Conservation (phyloP, 2,113 vertebrate genomes). For the Tetraodon nigroviridis region DNA sequence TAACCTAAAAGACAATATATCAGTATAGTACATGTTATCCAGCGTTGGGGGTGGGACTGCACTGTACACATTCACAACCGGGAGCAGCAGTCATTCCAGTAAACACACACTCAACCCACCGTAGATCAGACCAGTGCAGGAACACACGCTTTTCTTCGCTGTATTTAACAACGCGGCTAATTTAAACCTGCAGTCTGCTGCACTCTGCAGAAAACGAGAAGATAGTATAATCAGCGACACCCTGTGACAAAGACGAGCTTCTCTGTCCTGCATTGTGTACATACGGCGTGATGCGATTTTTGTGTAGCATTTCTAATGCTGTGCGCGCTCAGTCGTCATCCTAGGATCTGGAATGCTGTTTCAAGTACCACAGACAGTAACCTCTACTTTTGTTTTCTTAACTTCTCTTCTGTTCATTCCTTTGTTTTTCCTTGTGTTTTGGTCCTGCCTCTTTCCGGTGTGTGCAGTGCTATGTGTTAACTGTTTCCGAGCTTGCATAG, state of each 20-base stretch:
- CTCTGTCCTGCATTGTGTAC: slow-evolving; percentile 70
- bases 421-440: slow-evolving; percentile 56
- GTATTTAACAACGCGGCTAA: slow-evolving; percentile 67
- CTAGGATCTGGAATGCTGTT: slow-evolving; percentile 68
- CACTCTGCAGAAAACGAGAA: slow-evolving; percentile 58
- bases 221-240: slow-evolving; percentile 57
- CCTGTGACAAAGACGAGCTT: slow-evolving; percentile 62
- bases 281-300: slow-evolving; percentile 69
- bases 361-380: slow-evolving; percentile 62
- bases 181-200: slow-evolving; percentile 54
- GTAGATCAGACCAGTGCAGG: slow-evolving; percentile 66
- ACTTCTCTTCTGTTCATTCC: slow-evolving; percentile 18
- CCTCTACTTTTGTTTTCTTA: slow-evolving; percentile 25
- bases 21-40: slow-evolving; percentile 71
- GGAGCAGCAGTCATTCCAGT: slow-evolving; percentile 65
- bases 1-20: slow-evolving; percentile 72
- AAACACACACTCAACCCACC: slow-evolving; percentile 62
- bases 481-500: slow-evolving; percentile 70
- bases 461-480: slow-evolving; percentile 72
- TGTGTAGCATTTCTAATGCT: slow-evolving; percentile 74
- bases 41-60: slow-evolving; percentile 60
- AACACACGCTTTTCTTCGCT: slow-evolving; percentile 67
- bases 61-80: slow-evolving; percentile 54
- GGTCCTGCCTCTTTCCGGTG: slow-evolving; percentile 58
- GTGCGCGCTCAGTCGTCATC: slow-evolving; percentile 63